Conservation (phyloP, 1,140 invertebrate genomes). For the Phthorimaea operculella region DNA sequence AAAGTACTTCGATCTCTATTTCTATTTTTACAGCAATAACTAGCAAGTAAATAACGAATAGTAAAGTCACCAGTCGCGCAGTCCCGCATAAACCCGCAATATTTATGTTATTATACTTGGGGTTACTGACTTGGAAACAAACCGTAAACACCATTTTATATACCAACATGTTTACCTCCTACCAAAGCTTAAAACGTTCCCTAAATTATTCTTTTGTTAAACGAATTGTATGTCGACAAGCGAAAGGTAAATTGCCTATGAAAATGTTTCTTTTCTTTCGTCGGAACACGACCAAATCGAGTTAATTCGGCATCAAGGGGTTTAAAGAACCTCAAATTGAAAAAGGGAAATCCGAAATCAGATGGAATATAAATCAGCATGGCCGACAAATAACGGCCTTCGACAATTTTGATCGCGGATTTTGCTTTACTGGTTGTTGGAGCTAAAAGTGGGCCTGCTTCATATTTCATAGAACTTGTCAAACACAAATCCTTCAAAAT, state of each 20-base stretch:
- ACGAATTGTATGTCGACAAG: neutral
- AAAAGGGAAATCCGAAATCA: slow-evolving; percentile 37
- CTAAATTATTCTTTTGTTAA: neutral
- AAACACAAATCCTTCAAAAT: too few species aligned
- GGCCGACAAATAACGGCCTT: slow-evolving; percentile 14
- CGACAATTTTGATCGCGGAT: neutral
- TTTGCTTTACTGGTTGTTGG: neutral
- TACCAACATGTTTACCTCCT: too few species aligned
- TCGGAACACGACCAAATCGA: neutral
- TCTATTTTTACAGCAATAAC: too few species aligned
- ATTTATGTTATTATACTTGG: too few species aligned
- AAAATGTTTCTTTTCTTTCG: neutral
- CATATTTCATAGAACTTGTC: too few species aligned
- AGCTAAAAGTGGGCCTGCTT: too few species aligned
- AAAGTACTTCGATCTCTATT: too few species aligned
- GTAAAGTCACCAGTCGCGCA: too few species aligned
- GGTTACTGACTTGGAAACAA: too few species aligned
- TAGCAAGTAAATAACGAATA: too few species aligned
- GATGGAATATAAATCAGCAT: slow-evolving; percentile 40
- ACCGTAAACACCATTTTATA: too few species aligned
- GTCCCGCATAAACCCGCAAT: too few species aligned
- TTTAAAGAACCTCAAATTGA: slow-evolving; percentile 38
- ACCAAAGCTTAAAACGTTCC: neutral
- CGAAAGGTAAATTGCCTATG: neutral
- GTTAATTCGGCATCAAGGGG: slow-evolving; percentile 25